These are phyloP conservation scores for Nannospalax galili DNA, from an alignment of 2,113 vertebrate species.

Conservation along the genomic window DNA sequence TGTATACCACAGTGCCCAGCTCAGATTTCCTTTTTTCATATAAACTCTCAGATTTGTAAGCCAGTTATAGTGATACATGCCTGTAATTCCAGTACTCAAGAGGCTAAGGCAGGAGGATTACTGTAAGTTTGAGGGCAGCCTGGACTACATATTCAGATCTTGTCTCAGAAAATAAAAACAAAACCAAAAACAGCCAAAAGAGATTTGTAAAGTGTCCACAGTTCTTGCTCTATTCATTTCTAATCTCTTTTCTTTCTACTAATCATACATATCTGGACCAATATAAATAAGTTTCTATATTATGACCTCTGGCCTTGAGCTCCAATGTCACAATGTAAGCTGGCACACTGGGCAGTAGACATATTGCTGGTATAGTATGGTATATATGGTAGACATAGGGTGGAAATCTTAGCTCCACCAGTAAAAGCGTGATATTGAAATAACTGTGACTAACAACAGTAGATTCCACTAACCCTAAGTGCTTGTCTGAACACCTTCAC, in stretches of 20 bases:
- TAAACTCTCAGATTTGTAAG: not conserved
- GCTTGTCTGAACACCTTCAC: not conserved
- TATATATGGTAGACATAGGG: no score
- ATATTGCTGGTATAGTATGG: not conserved
- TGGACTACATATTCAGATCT: not conserved
- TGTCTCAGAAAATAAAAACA: not conserved
- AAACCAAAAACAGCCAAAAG: not conserved
- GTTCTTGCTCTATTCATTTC: not conserved
- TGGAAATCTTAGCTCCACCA: not conserved
- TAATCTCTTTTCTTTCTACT: not conserved
- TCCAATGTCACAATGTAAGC: not conserved
- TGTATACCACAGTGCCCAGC: no score
- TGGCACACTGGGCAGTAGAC: not conserved
- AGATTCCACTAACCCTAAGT: not conserved
- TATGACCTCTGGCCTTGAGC: not conserved
- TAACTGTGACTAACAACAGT: not conserved
- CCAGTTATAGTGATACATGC: not conserved
- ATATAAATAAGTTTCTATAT: not conserved
- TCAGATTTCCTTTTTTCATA: not conserved
- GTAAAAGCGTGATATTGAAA: not conserved
- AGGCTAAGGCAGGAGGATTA: not conserved
- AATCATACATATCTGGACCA: not conserved
- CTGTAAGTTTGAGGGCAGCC: no score
- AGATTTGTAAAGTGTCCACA: not conserved
- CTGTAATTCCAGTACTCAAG: not conserved